Percentiles rank a stretch among this genome's conserved stretches.
These are phyloP conservation scores for Aspiorhynchus laticeps DNA, from an alignment of 2,113 vertebrate species.

Conservation along the genomic window DNA sequence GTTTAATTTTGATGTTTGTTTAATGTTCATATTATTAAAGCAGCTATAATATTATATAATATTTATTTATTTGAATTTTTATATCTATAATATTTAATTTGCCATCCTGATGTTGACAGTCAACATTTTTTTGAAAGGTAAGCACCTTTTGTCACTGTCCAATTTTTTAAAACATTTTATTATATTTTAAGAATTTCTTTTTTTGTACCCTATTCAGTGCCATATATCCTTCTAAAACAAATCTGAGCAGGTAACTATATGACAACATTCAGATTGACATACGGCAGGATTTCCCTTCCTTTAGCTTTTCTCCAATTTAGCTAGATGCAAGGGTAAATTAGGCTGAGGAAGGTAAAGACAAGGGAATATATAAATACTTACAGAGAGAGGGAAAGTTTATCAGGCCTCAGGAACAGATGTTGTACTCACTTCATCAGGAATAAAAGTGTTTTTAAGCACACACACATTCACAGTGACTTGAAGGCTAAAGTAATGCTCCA, in stretches of 20 bases:
- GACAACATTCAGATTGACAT: neutral
- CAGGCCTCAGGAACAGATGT: constrained; percentile 11
- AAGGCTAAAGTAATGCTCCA: neutral
- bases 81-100: too few relatives aligned
- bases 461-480: neutral
- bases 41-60: too few relatives aligned
- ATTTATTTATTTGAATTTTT: too few relatives aligned
- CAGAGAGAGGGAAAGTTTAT: neutral
- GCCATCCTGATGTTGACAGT: neutral
- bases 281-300: neutral
- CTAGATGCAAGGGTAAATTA: neutral
- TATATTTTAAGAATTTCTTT: neutral
- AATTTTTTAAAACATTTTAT: too few relatives aligned
- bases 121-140: neutral
- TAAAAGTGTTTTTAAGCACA: neutral
- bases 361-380: constrained; percentile 12
- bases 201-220: neutral
- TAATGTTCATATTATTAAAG: too few relatives aligned
- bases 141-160: neutral
- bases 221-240: neutral
- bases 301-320: constrained; percentile 1
- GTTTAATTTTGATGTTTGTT: too few relatives aligned
- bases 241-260: neutral
- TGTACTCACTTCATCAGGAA: neutral
- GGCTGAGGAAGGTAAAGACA: neutral